A percentile compares a stretch with the other conserved stretches of the same genome.
Conservation (phyloP, 2,113 vertebrate species). For the Gymnorhina tibicen region DNA sequence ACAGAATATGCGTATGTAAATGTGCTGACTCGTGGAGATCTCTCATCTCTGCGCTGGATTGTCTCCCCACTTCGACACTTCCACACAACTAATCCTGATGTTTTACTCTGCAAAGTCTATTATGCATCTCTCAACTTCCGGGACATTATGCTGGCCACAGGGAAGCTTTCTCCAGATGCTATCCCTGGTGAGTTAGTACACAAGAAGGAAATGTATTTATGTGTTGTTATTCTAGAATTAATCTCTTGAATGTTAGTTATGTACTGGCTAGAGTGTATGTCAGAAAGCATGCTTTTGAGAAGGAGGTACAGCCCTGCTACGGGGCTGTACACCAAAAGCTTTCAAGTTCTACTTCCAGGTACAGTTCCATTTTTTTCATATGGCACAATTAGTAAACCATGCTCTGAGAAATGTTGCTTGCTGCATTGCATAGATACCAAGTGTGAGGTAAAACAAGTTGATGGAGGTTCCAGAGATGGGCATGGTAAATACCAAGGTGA, state of each 20-base stretch:
- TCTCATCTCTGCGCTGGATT: conserved; percentile 93
- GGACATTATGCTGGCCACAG: conserved; percentile 95
- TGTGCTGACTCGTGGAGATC: conserved; percentile 88
- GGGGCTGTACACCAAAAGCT: not conserved
- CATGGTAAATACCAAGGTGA: not conserved
- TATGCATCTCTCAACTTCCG: conserved; percentile 95
- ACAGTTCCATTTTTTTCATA: not conserved
- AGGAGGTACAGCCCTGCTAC: not conserved
- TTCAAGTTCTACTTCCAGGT: not conserved
- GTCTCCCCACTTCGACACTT: conserved; percentile 82
- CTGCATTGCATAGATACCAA: not conserved
- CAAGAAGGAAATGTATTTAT: not conserved
- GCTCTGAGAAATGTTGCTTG: not conserved
- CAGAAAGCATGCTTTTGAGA: not conserved
- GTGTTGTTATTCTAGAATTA: not conserved
- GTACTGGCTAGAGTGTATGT: not conserved
- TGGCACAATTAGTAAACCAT: not conserved
- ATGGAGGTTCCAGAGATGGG: not conserved
- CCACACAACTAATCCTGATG: not conserved
- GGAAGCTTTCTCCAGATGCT: conserved; percentile 91
- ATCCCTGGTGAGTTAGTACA: conserved; percentile 83
- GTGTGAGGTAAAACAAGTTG: not conserved
- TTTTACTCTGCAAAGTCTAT: conserved; percentile 83
- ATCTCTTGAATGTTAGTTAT: not conserved
- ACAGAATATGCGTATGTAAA: conserved; percentile 90